Evolutionary conservation across 2,888 invertebrate species (phyloP), one percentile per base, ranked within the genome.

Genomic region (Oxystoma pomonae): DNA sequence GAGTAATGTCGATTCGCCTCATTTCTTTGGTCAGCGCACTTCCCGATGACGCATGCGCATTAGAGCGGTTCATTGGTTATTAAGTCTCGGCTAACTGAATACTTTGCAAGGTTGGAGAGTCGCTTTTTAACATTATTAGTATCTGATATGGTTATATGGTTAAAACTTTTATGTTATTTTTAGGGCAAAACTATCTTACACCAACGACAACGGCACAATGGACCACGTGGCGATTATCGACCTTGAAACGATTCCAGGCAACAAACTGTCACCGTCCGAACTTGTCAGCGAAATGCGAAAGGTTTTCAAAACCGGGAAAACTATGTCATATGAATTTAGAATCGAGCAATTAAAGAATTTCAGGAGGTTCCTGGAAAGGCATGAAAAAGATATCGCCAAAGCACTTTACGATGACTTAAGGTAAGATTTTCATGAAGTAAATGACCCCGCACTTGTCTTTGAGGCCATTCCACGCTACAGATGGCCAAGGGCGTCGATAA

Each of bases 271-370:
- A 1, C 61, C 68, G 7, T 17, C 61, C 5, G 55, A 69, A 17
- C 35, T 72, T 12, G 71, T 70, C 17, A 49, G 56, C 1, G 52
- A 55, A 19, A 65, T 69, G 1, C 67, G 92, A 49, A 85, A 86
- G 71, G 87, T 91, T 0, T 97, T 90, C 81, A 85, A 85, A 67
- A 86, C 87, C 61, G 94, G 95, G 20, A 87, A 89, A 72, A 96
- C 96, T 9, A 86, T 86, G 68, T 85, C 90, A 16, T 74, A 93
- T 72, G 87, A 90, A 82, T 94, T 89, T 85, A 87, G 97, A 63
- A 85, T 87, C 68, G 83, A 86, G 12, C 74, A 75, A 59, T 64
- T 75, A 50, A 69, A 71, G 60, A 65, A 63, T 52, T 9, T 73
- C 17, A 74, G 88, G 56, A 84, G 85, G 60, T 85, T 97, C 86